These are phyloP conservation scores for Ciconia maguari DNA, from an alignment of 2,113 vertebrate species.

Conservation along the genomic window DNA sequence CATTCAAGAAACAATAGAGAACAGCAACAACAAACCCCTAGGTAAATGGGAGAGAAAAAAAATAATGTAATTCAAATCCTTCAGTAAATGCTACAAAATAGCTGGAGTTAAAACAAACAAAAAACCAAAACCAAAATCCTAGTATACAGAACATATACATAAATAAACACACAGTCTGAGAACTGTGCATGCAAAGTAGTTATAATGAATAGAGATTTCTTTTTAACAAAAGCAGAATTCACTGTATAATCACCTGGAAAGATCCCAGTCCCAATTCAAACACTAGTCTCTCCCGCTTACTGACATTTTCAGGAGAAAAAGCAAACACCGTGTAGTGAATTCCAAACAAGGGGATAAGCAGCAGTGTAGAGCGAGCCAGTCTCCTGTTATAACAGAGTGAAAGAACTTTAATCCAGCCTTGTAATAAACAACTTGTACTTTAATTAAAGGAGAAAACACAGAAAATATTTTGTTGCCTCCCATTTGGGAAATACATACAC, in stretches of 20 bases:
- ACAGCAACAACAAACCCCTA: conserved; percentile 98
- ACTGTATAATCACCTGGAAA: conserved; percentile 85
- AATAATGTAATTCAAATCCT: not conserved
- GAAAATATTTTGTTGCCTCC: not conserved
- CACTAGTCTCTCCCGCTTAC: conserved; percentile 92
- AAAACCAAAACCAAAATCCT: not conserved
- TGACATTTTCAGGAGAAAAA: conserved; percentile 96
- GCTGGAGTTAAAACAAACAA: not conserved
- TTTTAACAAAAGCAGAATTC: not conserved
- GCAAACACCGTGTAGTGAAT: conserved; percentile 99
- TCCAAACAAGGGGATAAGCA: conserved; percentile 95
- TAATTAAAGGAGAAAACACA: conserved; percentile 26
- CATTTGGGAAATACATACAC: not conserved
- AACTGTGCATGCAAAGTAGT: not conserved
- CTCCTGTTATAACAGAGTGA: conserved; percentile 77
- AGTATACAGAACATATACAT: not conserved
- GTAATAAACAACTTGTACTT: not conserved
- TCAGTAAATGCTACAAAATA: not conserved
- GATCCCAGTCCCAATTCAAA: conserved; percentile 97
- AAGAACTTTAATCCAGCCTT: conserved; percentile 19
- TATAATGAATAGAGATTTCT: not conserved
- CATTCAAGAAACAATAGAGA: conserved; percentile 97
- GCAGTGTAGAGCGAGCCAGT: conserved; percentile 92
- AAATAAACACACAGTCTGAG: not conserved
- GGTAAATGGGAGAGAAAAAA: not conserved